Evolutionary conservation across 2,888 invertebrate genomes (phyloP).

Genomic region (Cephus pulcher): DNA sequence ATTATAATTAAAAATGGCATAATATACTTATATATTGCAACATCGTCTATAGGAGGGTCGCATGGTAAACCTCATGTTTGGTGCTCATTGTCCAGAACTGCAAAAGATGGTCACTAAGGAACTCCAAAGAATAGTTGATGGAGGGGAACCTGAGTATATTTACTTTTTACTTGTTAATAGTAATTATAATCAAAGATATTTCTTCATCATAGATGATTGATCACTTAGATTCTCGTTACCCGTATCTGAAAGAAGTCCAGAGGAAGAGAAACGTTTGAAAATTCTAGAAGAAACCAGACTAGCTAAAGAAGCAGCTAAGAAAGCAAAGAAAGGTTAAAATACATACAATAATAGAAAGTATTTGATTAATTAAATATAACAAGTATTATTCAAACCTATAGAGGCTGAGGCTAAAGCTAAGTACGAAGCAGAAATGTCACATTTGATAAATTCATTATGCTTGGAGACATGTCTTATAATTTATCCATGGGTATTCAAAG

Average conservation of each 20-base stretch:
- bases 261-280: slow-evolving; percentile 62
- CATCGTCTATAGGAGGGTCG: slow-evolving; percentile 74
- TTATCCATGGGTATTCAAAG: slow-evolving; percentile 62
- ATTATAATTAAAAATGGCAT: neutral
- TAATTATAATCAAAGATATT: neutral
- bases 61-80: slow-evolving; percentile 84
- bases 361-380: neutral
- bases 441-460: slow-evolving; percentile 45
- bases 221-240: slow-evolving; percentile 49
- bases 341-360: neutral
- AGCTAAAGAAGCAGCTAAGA: slow-evolving; percentile 55
- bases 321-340: slow-evolving; percentile 51
- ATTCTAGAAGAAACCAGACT: slow-evolving; percentile 50
- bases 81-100: slow-evolving; percentile 86
- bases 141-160: slow-evolving; percentile 53
- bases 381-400: slow-evolving; percentile 18
- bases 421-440: slow-evolving; percentile 59
- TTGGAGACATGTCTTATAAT: slow-evolving; percentile 56
- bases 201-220: neutral
- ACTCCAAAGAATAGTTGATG: slow-evolving; percentile 47
- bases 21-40: neutral
- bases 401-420: slow-evolving; percentile 53
- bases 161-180: slow-evolving; percentile 4
- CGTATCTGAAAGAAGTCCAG: slow-evolving; percentile 67
- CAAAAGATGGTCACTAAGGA: slow-evolving; percentile 79